Evolutionary conservation across 2,888 invertebrate species (phyloP).

Genomic region (Drosophila barbarae): DNA sequence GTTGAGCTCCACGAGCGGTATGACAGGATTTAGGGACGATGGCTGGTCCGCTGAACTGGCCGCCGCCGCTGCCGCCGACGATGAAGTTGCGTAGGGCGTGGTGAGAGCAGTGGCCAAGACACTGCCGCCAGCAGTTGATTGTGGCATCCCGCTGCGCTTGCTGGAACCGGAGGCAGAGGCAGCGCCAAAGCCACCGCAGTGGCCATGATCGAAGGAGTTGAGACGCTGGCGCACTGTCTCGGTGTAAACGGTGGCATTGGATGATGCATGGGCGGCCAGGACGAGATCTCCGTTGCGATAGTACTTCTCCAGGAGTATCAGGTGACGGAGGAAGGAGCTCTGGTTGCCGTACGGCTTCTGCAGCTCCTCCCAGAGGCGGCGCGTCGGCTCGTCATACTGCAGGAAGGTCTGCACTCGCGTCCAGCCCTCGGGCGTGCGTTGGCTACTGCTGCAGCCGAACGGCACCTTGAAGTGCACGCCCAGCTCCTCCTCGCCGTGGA

Average conservation of each 20-base stretch:
- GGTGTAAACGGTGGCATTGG: conserved; percentile 88
- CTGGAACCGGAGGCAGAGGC: neutral
- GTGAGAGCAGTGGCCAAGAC: conserved; percentile 43
- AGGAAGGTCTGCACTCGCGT: conserved; percentile 89
- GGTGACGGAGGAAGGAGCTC: conserved; percentile 90
- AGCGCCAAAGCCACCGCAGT: conserved; percentile 67
- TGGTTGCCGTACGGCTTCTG: conserved; percentile 93
- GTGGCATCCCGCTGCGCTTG: conserved; percentile 2
- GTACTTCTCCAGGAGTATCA: conserved; percentile 90
- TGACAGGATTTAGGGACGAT: conserved; percentile 26
- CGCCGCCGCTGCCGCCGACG: conserved; percentile 1
- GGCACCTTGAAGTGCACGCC: conserved; percentile 87
- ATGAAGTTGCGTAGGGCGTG: neutral
- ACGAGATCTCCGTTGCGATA: conserved; percentile 89
- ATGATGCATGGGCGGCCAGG: conserved; percentile 86
- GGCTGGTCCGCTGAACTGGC: conserved; percentile 17
- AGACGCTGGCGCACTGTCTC: conserved; percentile 89
- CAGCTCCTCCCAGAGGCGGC: conserved; percentile 88
- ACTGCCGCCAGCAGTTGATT: conserved; percentile 5
- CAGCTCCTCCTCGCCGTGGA: conserved; percentile 91
- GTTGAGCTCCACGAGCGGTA: conserved; percentile 69
- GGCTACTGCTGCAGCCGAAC: conserved; percentile 82
- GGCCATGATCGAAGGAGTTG: conserved; percentile 86
- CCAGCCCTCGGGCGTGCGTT: conserved; percentile 90
- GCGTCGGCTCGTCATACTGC: conserved; percentile 91